A percentile compares a stretch with the other conserved stretches of the same genome.
Conservation (phyloP, 2,797 vertebrate genomes). For the Neosalanx taihuensis region DNA sequence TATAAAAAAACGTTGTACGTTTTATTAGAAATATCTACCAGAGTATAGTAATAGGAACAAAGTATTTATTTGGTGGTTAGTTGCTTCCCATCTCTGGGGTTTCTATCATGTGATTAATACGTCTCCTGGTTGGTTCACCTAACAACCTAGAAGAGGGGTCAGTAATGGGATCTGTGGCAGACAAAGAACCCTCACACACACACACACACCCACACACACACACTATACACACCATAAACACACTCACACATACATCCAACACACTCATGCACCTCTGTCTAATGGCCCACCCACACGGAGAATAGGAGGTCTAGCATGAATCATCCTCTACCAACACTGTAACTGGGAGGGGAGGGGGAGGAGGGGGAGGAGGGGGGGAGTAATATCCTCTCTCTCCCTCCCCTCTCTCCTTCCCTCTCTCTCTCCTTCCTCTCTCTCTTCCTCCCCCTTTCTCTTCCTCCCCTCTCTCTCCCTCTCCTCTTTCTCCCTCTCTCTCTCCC, state of each 20-base stretch:
- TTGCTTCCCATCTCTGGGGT: background rate
- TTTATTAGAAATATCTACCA: too few species aligned
- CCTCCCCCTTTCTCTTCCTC: constrained; percentile 15
- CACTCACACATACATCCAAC: too few species aligned
- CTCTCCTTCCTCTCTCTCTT: background rate
- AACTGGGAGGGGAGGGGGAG: constrained; percentile 22
- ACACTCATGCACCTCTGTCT: constrained; percentile 34
- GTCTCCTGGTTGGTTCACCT: constrained; percentile 32
- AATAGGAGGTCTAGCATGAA: constrained; percentile 51
- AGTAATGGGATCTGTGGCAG: constrained; percentile 55
- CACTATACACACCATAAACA: too few species aligned
- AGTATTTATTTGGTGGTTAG: too few species aligned
- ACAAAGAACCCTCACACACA: constrained; percentile 3
- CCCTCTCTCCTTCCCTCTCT: constrained; percentile 17
- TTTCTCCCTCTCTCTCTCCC: constrained; percentile 12
- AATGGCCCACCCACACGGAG: constrained; percentile 61
- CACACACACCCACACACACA: too few species aligned
- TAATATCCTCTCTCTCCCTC: constrained; percentile 39
- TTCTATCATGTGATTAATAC: constrained; percentile 60
- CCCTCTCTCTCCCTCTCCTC: constrained; percentile 16
- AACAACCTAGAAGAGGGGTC: constrained; percentile 50
- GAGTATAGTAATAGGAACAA: too few species aligned
- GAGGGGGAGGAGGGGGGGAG: constrained; percentile 19
- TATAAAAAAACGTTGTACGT: too few species aligned
- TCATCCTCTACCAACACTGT: constrained; percentile 43